Conservation (phyloP, 2,113 vertebrate species). For the Mugil cephalus region DNA sequence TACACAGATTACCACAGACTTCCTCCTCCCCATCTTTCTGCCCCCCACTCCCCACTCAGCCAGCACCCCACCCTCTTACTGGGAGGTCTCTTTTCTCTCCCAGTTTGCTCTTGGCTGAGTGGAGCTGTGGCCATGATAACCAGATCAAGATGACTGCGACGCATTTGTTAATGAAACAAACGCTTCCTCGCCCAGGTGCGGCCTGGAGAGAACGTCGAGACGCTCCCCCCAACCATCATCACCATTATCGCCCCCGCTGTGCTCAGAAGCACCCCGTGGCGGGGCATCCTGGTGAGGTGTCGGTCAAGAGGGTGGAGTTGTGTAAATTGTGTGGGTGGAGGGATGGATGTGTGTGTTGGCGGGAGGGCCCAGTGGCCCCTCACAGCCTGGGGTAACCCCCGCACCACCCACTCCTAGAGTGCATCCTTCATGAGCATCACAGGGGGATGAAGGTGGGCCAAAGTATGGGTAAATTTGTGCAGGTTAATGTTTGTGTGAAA, state of each 20-base stretch:
- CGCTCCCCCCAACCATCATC: neutral
- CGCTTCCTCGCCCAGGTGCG: conserved; percentile 30
- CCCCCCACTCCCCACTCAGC: neutral
- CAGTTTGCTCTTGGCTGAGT: conserved; percentile 54
- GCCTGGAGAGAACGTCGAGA: neutral
- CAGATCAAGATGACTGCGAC: conserved; percentile 57
- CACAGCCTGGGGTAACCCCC: conserved; percentile 52
- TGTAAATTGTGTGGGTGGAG: conserved; percentile 36
- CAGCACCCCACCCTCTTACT: conserved; percentile 25
- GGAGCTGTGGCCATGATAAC: conserved; percentile 53
- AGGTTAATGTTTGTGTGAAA: conserved; percentile 19
- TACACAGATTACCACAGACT: conserved; percentile 66
- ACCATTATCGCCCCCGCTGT: conserved; percentile 32
- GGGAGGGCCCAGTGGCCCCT: conserved; percentile 40
- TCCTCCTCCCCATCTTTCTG: conserved; percentile 18
- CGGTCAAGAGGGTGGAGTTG: conserved; percentile 62
- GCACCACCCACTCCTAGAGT: conserved; percentile 51
- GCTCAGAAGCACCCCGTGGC: conserved; percentile 43
- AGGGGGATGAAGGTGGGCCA: conserved; percentile 48
- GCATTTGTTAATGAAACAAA: conserved; percentile 66
- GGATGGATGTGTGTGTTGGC: conserved; percentile 42
- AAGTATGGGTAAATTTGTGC: conserved; percentile 38
- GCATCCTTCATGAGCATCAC: conserved; percentile 59
- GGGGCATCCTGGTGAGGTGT: conserved; percentile 51
- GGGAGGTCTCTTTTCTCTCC: conserved; percentile 48